Conservation (phyloP, 2,888 invertebrate genomes). For the Clitarchus hookeri region DNA sequence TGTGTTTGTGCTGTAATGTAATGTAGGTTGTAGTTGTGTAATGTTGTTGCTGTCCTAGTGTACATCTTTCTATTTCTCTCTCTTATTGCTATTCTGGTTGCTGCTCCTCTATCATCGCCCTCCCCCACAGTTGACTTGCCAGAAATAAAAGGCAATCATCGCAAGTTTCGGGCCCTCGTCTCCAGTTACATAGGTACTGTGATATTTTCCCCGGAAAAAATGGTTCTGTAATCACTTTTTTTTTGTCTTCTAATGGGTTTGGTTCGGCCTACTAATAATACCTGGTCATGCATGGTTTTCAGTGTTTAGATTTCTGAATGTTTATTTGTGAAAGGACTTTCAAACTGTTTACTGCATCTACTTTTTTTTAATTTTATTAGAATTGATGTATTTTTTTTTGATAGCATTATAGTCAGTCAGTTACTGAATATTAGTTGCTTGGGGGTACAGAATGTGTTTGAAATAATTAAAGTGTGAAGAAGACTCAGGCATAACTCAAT, state of each 20-base stretch:
- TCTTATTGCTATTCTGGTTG: constrained; percentile 22
- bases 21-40: constrained; percentile 22
- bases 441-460: too few species aligned
- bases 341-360: neutral
- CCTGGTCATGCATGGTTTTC: neutral
- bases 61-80: constrained; percentile 25
- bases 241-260: neutral
- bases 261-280: neutral
- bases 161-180: constrained; percentile 99
- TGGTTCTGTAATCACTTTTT: neutral
- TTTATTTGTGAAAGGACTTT: neutral
- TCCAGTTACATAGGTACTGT: constrained; percentile 94
- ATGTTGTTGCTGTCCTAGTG: constrained; percentile 20
- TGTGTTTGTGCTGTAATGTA: constrained; percentile 20
- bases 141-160: constrained; percentile 97
- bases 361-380: neutral
- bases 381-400: too few species aligned
- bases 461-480: too few species aligned
- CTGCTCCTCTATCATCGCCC: constrained; percentile 33
- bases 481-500: too few species aligned
- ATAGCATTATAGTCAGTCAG: too few species aligned
- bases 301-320: neutral
- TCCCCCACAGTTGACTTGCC: constrained; percentile 86
- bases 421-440: too few species aligned
- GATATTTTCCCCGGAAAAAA: neutral